Percentiles rank a stretch among this genome's conserved stretches.
Evolutionary conservation across 1,140 invertebrate species (phyloP).

Genomic region (Venturia canescens): DNA sequence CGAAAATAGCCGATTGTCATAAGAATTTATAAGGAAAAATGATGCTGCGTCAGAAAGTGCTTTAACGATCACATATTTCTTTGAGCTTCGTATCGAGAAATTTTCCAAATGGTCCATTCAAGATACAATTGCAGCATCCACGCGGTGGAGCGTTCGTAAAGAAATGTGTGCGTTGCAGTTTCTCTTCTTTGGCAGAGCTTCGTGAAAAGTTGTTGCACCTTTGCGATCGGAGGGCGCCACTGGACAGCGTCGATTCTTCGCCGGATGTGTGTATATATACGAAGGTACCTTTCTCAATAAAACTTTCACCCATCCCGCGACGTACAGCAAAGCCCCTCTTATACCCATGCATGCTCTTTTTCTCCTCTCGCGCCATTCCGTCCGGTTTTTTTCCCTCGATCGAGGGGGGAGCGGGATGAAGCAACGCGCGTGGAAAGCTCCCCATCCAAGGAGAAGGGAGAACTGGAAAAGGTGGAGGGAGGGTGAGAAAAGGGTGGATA

Average conservation of each 20-base stretch:
- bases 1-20: background rate
- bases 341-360: background rate
- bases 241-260: conserved; percentile 17
- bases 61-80: too few species aligned
- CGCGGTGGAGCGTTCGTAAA: background rate
- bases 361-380: conserved; percentile 40
- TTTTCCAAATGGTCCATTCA: background rate
- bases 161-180: background rate
- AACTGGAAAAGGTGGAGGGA: conserved; percentile 15
- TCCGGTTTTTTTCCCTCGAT: conserved; percentile 1
- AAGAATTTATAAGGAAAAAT: too few species aligned
- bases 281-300: conserved; percentile 7
- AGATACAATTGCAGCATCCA: background rate
- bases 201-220: conserved; percentile 28
- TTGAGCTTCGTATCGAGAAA: background rate
- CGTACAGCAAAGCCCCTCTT: conserved; percentile 12
- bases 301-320: conserved; percentile 1
- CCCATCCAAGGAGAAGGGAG: background rate
- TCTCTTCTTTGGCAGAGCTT: background rate
- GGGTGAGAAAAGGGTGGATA: conserved; percentile 29
- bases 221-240: conserved; percentile 39
- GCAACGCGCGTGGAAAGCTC: conserved; percentile 6
- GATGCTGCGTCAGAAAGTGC: too few species aligned
- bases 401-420: background rate
- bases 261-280: background rate